Conservation (phyloP, 2,888 invertebrate species). For the Dugesia japonica region DNA sequence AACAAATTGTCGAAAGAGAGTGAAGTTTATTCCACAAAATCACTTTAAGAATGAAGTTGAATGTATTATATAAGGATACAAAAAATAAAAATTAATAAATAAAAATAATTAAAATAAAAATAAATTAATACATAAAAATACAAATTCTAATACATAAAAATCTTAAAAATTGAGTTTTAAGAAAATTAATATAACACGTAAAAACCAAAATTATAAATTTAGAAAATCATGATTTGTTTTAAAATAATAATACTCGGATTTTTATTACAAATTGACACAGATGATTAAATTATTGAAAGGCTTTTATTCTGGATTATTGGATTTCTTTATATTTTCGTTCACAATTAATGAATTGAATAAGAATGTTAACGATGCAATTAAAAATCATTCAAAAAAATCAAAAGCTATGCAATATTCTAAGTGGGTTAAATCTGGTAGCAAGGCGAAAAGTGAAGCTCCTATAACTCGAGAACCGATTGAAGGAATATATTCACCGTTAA, state of each 20-base stretch:
- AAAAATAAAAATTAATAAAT: not conserved
- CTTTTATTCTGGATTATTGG: not conserved
- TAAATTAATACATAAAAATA: not conserved
- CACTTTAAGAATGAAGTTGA: too few species aligned
- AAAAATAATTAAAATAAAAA: not conserved
- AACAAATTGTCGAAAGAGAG: too few species aligned
- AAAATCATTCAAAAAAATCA: not conserved
- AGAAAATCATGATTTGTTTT: not conserved
- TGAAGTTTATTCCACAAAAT: too few species aligned
- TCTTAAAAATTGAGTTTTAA: not conserved
- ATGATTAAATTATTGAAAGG: slow-evolving; percentile 3
- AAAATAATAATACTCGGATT: not conserved
- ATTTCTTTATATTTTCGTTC: not conserved
- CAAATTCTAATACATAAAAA: too few species aligned
- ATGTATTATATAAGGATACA: too few species aligned
- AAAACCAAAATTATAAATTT: not conserved
- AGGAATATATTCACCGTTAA: not conserved
- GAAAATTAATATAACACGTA: not conserved
- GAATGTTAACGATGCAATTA: not conserved
- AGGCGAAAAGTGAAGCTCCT: not conserved
- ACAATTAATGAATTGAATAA: not conserved
- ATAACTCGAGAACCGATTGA: not conserved
- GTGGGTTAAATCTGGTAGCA: not conserved
- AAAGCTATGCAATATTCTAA: slow-evolving; percentile 3
- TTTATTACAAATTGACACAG: not conserved